Evolutionary conservation across 35 echinoderm and acorn worm genomes (phyloP).

Genomic region (Lytechinus variegatus): DNA sequence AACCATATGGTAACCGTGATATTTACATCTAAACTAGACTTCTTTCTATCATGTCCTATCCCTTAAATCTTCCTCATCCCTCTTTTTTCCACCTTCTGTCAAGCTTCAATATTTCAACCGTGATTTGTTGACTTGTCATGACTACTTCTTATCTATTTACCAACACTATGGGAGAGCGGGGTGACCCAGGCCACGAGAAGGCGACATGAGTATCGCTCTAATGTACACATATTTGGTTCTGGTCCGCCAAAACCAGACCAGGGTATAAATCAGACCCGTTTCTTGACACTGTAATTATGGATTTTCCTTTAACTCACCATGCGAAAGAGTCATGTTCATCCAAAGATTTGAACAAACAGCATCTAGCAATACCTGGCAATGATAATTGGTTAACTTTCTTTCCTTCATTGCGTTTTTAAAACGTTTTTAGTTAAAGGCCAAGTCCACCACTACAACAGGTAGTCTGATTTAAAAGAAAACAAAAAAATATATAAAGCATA

Average conservation of each 20-base stretch:
- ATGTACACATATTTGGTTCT: constrained; percentile 53
- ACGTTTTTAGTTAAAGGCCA: too few species aligned
- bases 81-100: neutral
- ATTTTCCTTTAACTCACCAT: neutral
- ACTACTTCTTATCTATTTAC: constrained; percentile 49
- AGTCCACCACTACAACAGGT: too few species aligned
- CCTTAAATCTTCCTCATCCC: too few species aligned
- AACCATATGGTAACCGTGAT: too few species aligned
- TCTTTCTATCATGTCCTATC: too few species aligned
- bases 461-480: too few species aligned
- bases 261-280: constrained; percentile 23
- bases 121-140: constrained; percentile 46
- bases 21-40: too few species aligned
- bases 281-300: constrained; percentile 25
- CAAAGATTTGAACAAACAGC: neutral
- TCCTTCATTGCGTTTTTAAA: too few species aligned
- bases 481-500: too few species aligned
- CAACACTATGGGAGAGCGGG: constrained; percentile 25
- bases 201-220: constrained; percentile 33
- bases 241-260: constrained; percentile 1
- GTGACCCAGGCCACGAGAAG: constrained; percentile 31
- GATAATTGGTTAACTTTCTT: too few species aligned
- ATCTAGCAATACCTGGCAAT: neutral
- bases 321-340: neutral
- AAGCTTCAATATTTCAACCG: neutral